A percentile compares a stretch with the other conserved stretches of the same genome.
Conservation (phyloP, 2,888 invertebrate genomes). For the Euproctis similis region DNA sequence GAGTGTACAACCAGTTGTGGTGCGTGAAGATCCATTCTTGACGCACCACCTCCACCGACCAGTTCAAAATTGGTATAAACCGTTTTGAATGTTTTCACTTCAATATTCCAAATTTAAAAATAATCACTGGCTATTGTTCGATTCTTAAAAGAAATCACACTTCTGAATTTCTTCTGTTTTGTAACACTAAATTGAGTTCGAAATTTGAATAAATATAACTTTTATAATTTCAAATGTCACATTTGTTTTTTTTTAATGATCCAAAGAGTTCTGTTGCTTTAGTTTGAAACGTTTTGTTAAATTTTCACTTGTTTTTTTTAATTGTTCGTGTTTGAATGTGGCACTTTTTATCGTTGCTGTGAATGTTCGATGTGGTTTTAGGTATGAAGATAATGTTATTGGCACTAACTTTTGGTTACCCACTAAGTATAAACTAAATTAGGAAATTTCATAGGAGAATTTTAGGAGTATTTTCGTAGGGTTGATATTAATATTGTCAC, state of each 20-base stretch:
- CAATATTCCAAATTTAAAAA: not conserved
- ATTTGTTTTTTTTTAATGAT: slow-evolving; percentile 1
- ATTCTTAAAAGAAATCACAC: too few species aligned
- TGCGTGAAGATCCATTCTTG: slow-evolving; percentile 65
- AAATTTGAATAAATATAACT: not conserved
- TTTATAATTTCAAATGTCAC: not conserved
- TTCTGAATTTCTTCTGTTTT: not conserved
- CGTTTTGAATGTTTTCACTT: slow-evolving; percentile 6
- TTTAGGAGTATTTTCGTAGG: slow-evolving; percentile 43
- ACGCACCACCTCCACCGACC: slow-evolving; percentile 27
- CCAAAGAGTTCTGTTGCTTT: not conserved
- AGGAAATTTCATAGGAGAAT: slow-evolving; percentile 27
- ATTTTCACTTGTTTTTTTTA: too few species aligned
- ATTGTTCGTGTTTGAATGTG: too few species aligned
- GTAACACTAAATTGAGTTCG: not conserved
- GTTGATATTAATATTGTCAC: slow-evolving; percentile 39
- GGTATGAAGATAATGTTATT: slow-evolving; percentile 31
- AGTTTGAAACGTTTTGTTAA: too few species aligned
- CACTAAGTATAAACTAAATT: slow-evolving; percentile 26
- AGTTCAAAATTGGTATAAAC: slow-evolving; percentile 9
- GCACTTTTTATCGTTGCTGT: slow-evolving; percentile 39
- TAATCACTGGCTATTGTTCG: too few species aligned
- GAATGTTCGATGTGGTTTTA: slow-evolving; percentile 33
- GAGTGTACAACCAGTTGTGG: slow-evolving; percentile 62
- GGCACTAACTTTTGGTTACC: slow-evolving; percentile 38